Conservation (phyloP, 2,797 vertebrate genomes). For the Notoglanidium macrostoma region DNA sequence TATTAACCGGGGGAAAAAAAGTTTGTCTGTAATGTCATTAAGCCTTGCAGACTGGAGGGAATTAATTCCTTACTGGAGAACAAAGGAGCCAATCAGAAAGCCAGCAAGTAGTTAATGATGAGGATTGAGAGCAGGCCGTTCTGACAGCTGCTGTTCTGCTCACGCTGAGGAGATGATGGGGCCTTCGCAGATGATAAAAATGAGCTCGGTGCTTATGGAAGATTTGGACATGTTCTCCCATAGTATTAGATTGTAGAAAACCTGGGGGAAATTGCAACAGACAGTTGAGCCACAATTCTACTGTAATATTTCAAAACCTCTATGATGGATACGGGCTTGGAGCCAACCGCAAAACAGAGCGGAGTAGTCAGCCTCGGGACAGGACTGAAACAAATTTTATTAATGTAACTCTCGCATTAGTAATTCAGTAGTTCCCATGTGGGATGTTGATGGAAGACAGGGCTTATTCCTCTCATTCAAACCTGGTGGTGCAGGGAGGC, state of each 20-base stretch:
- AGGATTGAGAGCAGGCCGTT: constrained; percentile 50
- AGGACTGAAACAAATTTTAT: constrained; percentile 42
- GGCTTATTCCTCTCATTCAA: constrained; percentile 27
- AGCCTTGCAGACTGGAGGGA: constrained; percentile 68
- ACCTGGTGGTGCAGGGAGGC: constrained; percentile 22
- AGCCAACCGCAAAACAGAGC: constrained; percentile 56
- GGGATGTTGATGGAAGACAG: constrained; percentile 3
- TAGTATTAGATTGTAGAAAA: constrained; percentile 63
- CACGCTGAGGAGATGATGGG: constrained; percentile 68
- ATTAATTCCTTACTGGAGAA: constrained; percentile 65
- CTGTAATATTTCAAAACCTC: constrained; percentile 68
- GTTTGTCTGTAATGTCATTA: constrained; percentile 66
- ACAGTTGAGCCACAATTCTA: constrained; percentile 68
- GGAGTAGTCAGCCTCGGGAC: constrained; percentile 41
- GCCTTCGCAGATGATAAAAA: constrained; percentile 69
- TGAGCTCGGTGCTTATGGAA: constrained; percentile 66
- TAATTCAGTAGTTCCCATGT: constrained; percentile 27
- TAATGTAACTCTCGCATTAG: constrained; percentile 33
- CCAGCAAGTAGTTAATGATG: constrained; percentile 57
- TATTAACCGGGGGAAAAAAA: constrained; percentile 56
- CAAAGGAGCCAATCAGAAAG: constrained; percentile 69
- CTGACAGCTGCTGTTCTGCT: constrained; percentile 68
- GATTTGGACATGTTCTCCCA: constrained; percentile 58
- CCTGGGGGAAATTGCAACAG: constrained; percentile 69
- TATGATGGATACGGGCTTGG: constrained; percentile 63